phyloP scores from a whole-genome alignment of 2,797 vertebrate genomes.

The Pipistrellus pipistrellus region DNA sequence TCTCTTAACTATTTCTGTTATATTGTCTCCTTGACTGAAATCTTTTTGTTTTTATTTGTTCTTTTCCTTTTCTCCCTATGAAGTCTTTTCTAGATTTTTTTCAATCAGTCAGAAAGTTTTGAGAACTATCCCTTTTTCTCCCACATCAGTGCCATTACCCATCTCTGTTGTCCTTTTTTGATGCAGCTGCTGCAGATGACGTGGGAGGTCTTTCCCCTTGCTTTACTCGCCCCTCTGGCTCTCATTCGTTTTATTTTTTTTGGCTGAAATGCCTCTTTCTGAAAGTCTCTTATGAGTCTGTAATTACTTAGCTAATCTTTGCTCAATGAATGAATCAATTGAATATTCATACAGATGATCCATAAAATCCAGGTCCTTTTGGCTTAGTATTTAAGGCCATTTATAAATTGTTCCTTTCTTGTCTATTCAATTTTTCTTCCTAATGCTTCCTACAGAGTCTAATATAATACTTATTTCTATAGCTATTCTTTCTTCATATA shows the following conservation, averaged over 20 bases:
- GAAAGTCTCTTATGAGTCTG: neutral
- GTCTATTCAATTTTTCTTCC: neutral
- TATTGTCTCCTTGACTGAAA: neutral
- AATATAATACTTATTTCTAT: slow-evolving; percentile 1
- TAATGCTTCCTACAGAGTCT: neutral
- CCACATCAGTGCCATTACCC: neutral
- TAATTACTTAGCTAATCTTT: slow-evolving; percentile 29
- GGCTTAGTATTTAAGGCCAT: neutral
- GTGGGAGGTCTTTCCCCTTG: neutral
- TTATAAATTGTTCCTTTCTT: slow-evolving; percentile 2
- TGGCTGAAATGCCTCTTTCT: neutral
- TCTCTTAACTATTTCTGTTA: neutral
- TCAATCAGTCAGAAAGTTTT: neutral
- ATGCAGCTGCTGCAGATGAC: neutral
- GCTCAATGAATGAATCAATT: neutral
- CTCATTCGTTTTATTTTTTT: slow-evolving; percentile 20
- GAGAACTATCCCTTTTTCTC: slow-evolving; percentile 13
- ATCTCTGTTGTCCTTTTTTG: neutral
- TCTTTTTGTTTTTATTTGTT: neutral
- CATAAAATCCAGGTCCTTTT: neutral
- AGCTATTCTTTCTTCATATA: slow-evolving; percentile 7
- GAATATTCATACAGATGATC: slow-evolving; percentile 2
- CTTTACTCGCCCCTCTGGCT: neutral
- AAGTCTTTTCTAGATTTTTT: slow-evolving; percentile 42
- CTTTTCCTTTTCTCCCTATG: neutral